Percentiles rank a stretch among this genome's conserved stretches.
Evolutionary conservation across 2,888 invertebrate genomes (phyloP).

Genomic region (Pachliopta kotzebuea): DNA sequence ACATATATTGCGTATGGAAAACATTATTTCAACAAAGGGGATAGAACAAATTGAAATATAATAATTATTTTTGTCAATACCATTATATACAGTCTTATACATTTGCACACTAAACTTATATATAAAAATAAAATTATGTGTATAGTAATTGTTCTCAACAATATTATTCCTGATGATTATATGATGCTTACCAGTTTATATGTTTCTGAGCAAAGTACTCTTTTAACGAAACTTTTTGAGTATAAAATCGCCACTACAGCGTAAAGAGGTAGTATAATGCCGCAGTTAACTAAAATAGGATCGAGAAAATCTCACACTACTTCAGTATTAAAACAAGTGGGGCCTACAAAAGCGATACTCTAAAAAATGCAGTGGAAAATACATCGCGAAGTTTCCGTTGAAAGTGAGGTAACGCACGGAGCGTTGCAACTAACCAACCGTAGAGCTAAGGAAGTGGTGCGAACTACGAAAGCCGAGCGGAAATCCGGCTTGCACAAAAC

Average conservation of each 20-base stretch:
- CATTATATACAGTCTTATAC: no score
- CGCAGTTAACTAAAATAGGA: constrained; percentile 39
- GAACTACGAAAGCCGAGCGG: constrained; percentile 39
- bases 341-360: constrained; percentile 76
- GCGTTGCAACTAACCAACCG: constrained; percentile 77
- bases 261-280: constrained; percentile 14
- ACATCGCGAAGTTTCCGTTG: constrained; percentile 75
- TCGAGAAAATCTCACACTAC: constrained; percentile 58
- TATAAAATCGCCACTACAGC: constrained; percentile 8
- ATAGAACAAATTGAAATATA: background rate
- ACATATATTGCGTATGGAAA: background rate
- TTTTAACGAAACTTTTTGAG: constrained; percentile 5
- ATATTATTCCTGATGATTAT: no score
- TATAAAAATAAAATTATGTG: no score
- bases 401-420: constrained; percentile 77
- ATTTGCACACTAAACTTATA: no score
- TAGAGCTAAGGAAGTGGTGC: constrained; percentile 59
- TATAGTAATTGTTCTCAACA: no score
- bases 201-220: background rate
- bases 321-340: constrained; percentile 70
- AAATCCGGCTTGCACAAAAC: background rate
- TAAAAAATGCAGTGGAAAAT: constrained; percentile 78
- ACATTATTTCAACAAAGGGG: background rate
- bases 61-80: no score
- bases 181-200: no score